Percentiles rank a stretch among this genome's conserved stretches.
Evolutionary conservation across 1,140 invertebrate species (phyloP).

Genomic region (Drosophila subobscura): DNA sequence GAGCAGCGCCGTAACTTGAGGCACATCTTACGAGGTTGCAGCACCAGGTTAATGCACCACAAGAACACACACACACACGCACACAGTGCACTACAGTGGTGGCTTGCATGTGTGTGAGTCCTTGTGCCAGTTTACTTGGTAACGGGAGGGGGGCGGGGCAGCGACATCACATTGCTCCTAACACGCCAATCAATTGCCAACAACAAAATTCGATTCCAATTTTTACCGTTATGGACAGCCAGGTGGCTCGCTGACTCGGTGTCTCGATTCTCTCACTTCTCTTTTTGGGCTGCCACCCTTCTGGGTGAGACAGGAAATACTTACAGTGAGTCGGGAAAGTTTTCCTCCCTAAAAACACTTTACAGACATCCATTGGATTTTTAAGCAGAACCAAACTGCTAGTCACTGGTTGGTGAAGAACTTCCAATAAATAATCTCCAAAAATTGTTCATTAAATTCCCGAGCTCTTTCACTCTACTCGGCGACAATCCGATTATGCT

Average conservation of each 20-base stretch:
- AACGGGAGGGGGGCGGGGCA: conserved; percentile 9
- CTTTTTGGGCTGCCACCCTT: neutral
- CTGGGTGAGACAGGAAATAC: neutral
- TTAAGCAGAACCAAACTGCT: no score
- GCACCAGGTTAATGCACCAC: conserved; percentile 70
- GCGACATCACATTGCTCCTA: conserved; percentile 17
- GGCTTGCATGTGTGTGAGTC: conserved; percentile 55
- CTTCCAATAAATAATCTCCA: neutral
- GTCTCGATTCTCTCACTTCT: conserved; percentile 1
- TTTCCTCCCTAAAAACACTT: neutral
- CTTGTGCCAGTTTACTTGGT: conserved; percentile 66
- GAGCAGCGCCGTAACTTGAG: conserved; percentile 58
- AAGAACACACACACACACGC: conserved; percentile 10
- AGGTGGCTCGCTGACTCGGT: conserved; percentile 11
- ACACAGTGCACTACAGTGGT: neutral
- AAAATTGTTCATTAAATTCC: neutral
- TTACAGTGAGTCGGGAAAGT: neutral
- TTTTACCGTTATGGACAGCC: neutral
- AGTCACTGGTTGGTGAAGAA: no score
- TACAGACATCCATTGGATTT: no score
- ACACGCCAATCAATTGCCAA: conserved; percentile 32
- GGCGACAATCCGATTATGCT: neutral
- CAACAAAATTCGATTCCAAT: conserved; percentile 26
- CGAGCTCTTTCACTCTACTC: neutral
- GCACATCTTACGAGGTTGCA: conserved; percentile 23